Percentiles rank a stretch among this genome's conserved stretches.
Conservation (phyloP, 2,888 invertebrate genomes). For the Drosophila conformis region DNA sequence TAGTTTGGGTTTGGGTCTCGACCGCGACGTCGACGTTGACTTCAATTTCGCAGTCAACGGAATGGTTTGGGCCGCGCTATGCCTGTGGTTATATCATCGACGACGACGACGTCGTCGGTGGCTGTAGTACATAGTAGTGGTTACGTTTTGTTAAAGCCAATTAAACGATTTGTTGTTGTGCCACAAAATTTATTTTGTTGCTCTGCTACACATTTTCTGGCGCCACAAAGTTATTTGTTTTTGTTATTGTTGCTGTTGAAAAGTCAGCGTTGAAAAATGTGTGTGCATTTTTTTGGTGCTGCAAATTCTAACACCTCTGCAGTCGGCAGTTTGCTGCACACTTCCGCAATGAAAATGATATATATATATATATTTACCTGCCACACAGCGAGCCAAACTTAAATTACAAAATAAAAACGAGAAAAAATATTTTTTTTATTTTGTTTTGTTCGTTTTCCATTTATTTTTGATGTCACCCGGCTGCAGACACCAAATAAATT, state of each 20-base stretch:
- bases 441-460: slow-evolving; percentile 28
- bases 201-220: slow-evolving; percentile 54
- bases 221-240: slow-evolving; percentile 16
- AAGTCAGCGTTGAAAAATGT: slow-evolving; percentile 55
- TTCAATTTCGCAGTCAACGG: slow-evolving; percentile 59
- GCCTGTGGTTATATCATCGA: slow-evolving; percentile 66
- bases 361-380: slow-evolving; percentile 53
- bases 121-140: slow-evolving; percentile 60
- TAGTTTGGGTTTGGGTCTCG: slow-evolving; percentile 53
- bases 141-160: slow-evolving; percentile 79
- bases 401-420: slow-evolving; percentile 29
- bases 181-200: slow-evolving; percentile 22
- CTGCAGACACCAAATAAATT: slow-evolving; percentile 77
- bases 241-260: slow-evolving; percentile 8
- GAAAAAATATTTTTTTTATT: slow-evolving; percentile 36
- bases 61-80: slow-evolving; percentile 61
- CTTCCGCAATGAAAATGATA: slow-evolving; percentile 69
- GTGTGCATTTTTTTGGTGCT: slow-evolving; percentile 27
- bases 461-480: slow-evolving; percentile 49
- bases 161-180: slow-evolving; percentile 79
- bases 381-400: slow-evolving; percentile 30
- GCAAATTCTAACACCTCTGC: slow-evolving; percentile 72
- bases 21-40: slow-evolving; percentile 6
- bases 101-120: slow-evolving; percentile 37
- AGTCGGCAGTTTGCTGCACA: slow-evolving; percentile 68